Evolutionary conservation across 2,888 invertebrate species (phyloP), one percentile per base, ranked within the genome.

Genomic region (Dorcus parallelipipedus): DNA sequence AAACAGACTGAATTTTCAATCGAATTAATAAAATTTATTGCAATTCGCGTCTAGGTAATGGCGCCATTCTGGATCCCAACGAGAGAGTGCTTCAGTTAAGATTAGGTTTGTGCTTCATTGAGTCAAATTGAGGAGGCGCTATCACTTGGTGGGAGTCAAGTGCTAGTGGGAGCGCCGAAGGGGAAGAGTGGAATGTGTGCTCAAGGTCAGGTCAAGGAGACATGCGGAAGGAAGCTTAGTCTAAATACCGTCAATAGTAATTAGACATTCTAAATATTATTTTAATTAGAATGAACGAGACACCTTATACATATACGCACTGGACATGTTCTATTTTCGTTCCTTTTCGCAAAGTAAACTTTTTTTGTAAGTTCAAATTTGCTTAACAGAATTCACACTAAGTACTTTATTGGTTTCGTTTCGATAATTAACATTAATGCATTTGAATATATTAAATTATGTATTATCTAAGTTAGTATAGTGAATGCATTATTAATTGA

Each of bases 131-230:
- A 65, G 64, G 64, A 65, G 65, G 65, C 61, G 65, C 63, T 59
- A 59, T 61, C 59, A 64, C 62, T 56, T 59, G 64, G 65, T 64
- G 62, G 65, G 63, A 64, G 55, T 61, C 56, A 39, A 39, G 51
- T 53, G 50, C 39, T 17, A 45, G 64, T 58, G 62, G 63, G 62
- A 53, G 50, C 49, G 45, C 49, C 49, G 38, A 48, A 66, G 64
- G 64, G 63, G 64, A 64, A 66, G 53, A 55, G 52, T 56, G 61
- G 64, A 58, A 63, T 64, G 62, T 58, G 55, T 60, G 64, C 54
- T 63, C 65, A 65, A 65, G 65, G 65, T 64, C 62, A 65, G 65
- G 64, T 65, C 65, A 65, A 65, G 65, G 65, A 63, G 64, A 59
- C 58, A 56, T 54, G 54, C 60, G 60, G 53, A 63, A 59, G 63